Base-by-base conservation (phyloP, 2,113 vertebrate species). In the Poicephalus meyeri region DNA sequence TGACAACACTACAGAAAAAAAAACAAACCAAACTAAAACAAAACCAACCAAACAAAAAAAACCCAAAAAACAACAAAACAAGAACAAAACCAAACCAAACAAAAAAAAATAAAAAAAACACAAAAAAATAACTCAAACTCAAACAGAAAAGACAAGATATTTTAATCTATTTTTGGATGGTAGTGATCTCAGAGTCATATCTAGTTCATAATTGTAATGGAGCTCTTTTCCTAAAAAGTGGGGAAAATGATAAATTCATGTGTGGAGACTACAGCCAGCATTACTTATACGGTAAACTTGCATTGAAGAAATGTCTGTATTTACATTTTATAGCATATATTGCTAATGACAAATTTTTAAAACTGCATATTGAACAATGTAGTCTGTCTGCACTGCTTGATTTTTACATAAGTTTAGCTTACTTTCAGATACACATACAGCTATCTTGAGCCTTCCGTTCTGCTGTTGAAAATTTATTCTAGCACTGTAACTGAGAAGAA, bases 401-500 rank as follows among this genome's bases (percentile, higher is more conserved):
- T 64, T 87, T 89, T 61, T 52, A 21, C 14, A 24, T 56, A 19
- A 80, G 78, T 91, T 85, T 79, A 63, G 13, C 26, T 73, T 49
- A 64, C 33, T 85, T 74, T 79, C 37, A 53, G 23, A 35, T 80
- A 50, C 33, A 31, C 9, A 61, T 55, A 44, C 10, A 80, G 9
- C n/a, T 94, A 68, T 53, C 64, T 63, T 80, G 46, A 86, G 37
- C 50, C 1, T 11, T 77, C 77, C 25, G n/a, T 70, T 89, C 41
- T 86, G 31, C 37, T 82, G 46, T 24, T 83, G 81, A 83, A 91
- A 89, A 89, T 88, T 86, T 83, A 47, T 94, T 88, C 85, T 83
- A 91, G 9, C 58, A 73, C 49, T 80, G 21, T 8, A 21, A 89
- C 72, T 78, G 53, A 89, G 85, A 94, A 96, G 79, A 97, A 31